phyloP scores from a whole-genome alignment of 2,797 vertebrate genomes.

The Spinibarbus caldwelli region DNA sequence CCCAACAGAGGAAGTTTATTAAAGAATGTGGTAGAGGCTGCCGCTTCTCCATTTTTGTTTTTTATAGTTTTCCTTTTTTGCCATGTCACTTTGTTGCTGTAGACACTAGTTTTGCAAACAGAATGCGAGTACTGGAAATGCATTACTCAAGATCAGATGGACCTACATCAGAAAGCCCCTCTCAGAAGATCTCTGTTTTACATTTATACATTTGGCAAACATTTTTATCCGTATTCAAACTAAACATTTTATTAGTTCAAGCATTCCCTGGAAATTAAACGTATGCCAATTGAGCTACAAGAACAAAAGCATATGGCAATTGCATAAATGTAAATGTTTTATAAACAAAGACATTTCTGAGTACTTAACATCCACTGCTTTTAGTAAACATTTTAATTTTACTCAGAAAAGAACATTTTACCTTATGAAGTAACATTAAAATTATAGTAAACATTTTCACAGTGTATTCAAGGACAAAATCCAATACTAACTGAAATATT shows the following conservation, averaged over 20 bases:
- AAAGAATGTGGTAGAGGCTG: slow-evolving; percentile 16
- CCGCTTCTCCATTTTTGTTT: slow-evolving; percentile 16
- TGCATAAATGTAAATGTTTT: neutral
- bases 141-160: neutral
- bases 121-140: neutral
- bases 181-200: neutral
- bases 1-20: slow-evolving; percentile 74
- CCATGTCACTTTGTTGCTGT: slow-evolving; percentile 64
- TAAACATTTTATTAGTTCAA: neutral
- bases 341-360: neutral
- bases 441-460: neutral
- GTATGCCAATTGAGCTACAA: neutral
- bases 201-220: neutral
- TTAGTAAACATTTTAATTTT: neutral
- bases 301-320: neutral
- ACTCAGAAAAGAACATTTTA: neutral
- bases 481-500: neutral
- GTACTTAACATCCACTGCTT: neutral
- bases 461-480: neutral
- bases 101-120: slow-evolving; percentile 11
- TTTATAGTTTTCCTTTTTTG: slow-evolving; percentile 62
- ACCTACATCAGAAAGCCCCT: neutral
- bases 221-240: neutral
- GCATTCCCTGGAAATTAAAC: neutral
- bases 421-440: neutral